Conservation (phyloP, 1,140 invertebrate genomes). For the Tribolium castaneum region DNA sequence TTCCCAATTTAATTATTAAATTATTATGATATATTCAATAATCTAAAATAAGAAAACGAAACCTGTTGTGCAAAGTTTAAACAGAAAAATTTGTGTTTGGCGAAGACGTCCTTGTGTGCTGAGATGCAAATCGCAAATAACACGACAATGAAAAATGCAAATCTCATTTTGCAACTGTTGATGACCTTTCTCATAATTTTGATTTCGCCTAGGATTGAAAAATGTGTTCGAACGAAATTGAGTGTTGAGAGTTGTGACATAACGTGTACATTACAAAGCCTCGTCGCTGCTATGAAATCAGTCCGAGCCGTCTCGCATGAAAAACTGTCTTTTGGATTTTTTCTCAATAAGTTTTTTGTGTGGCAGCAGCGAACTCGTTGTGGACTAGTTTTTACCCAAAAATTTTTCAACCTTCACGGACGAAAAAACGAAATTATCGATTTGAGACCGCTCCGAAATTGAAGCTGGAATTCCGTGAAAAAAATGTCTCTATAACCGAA, state of each 20-base stretch:
- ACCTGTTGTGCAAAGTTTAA: too few species aligned
- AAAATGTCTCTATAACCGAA: slow-evolving; percentile 24
- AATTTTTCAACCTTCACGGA: slow-evolving; percentile 49
- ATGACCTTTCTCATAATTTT: too few species aligned
- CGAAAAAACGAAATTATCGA: slow-evolving; percentile 59
- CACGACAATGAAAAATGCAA: too few species aligned
- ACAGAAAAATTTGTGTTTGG: too few species aligned
- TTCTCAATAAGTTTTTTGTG: slow-evolving; percentile 54
- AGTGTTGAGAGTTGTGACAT: not conserved
- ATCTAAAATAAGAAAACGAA: too few species aligned
- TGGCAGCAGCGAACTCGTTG: slow-evolving; percentile 56
- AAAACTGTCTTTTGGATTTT: slow-evolving; percentile 58
- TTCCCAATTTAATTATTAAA: too few species aligned
- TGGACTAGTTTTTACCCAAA: slow-evolving; percentile 59
- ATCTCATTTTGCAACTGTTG: too few species aligned
- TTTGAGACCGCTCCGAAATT: slow-evolving; percentile 57
- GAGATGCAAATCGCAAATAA: too few species aligned
- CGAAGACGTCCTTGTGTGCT: too few species aligned
- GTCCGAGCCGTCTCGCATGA: slow-evolving; percentile 56
- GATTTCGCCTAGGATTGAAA: too few species aligned
- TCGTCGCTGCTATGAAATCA: slow-evolving; percentile 53
- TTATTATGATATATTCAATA: too few species aligned
- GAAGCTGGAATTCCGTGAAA: slow-evolving; percentile 54
- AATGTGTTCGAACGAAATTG: too few species aligned
- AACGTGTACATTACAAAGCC: slow-evolving; percentile 41